Evolutionary conservation across 2,797 vertebrate species (phyloP).

Genomic region (Pangasius krempfi): DNA sequence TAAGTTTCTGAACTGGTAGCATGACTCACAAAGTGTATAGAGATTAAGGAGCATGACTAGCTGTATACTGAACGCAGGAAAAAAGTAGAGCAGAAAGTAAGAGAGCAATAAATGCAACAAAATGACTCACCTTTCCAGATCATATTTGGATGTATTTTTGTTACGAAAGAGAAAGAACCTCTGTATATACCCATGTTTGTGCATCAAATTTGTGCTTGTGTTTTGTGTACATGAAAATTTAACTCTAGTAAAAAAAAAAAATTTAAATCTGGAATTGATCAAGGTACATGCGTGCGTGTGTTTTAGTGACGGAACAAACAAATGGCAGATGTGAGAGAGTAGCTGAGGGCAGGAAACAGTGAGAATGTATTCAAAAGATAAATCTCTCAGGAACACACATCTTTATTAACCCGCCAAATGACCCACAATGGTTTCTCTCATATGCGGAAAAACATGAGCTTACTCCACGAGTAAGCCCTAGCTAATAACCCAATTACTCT

Average conservation of each 20-base stretch:
- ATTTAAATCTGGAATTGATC: slow-evolving; percentile 33
- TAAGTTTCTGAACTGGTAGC: neutral
- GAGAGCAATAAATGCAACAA: neutral
- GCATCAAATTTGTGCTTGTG: neutral
- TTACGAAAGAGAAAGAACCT: neutral
- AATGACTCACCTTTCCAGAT: neutral
- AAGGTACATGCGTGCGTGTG: neutral
- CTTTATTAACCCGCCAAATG: slow-evolving; percentile 52
- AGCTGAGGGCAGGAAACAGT: slow-evolving; percentile 38
- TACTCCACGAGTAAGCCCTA: slow-evolving; percentile 19
- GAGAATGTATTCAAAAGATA: neutral
- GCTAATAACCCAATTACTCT: slow-evolving; percentile 23
- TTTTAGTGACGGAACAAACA: slow-evolving; percentile 28
- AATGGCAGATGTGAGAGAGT: slow-evolving; percentile 5
- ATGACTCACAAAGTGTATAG: neutral
- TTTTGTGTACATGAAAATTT: neutral
- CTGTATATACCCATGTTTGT: neutral
- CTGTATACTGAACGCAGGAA: neutral
- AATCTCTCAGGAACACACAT: slow-evolving; percentile 23
- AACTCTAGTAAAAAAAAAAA: neutral
- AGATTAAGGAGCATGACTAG: neutral
- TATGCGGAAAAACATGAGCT: slow-evolving; percentile 29
- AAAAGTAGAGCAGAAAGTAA: neutral
- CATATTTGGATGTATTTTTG: neutral
- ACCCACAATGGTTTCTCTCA: slow-evolving; percentile 41